Evolutionary conservation across 2,113 vertebrate genomes (phyloP), one percentile per base, ranked within the genome.

Genomic region (Sander lucioperca): DNA sequence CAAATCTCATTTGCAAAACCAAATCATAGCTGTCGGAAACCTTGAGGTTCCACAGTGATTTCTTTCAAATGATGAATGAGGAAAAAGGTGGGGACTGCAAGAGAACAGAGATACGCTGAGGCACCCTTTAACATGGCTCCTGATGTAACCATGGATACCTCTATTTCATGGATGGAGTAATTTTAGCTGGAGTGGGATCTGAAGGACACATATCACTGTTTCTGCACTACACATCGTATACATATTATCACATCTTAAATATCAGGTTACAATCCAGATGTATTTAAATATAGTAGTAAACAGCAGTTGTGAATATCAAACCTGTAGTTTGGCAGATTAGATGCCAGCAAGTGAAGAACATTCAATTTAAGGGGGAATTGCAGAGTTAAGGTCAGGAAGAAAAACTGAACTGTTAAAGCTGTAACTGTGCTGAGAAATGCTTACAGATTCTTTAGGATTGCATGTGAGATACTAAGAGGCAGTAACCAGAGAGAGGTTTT

Each of bases 131-230:
- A 93, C 92, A 91, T 88, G 89, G 92, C 90, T 94, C 91, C 93
- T 95, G 93, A 85, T 91, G 95, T 96, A 94, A 94, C 94, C 94
- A 95, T 95, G 94, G 95, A 95, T 95, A 96, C 95, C 93, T 91
- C 86, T 88, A 89, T 94, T 95, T 93, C 94, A 91, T 90, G 91
- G 94, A 91, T 93, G 90, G 92, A 93, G 93, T 94, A 88, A 94
- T 95, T 94, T 94, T 90, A 94, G 94, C 93, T 95, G 89, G 94
- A 95, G 94, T 93, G 94, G 90, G 87, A 93, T 92, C 89, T 89
- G 88, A 92, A 89, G 88, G 92, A 86, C 81, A 82, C 68, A 91
- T 90, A 93, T 91, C 83, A 79, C 33, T 83, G 81, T 88, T 83
- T 83, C 75, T 88, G 77, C 82, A 78, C 75, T 67, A 67, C 65